A percentile compares a stretch with the other conserved stretches of the same genome.
phyloP scores from a whole-genome alignment of 2,888 invertebrate species.

The Drosophila melanosoma region DNA sequence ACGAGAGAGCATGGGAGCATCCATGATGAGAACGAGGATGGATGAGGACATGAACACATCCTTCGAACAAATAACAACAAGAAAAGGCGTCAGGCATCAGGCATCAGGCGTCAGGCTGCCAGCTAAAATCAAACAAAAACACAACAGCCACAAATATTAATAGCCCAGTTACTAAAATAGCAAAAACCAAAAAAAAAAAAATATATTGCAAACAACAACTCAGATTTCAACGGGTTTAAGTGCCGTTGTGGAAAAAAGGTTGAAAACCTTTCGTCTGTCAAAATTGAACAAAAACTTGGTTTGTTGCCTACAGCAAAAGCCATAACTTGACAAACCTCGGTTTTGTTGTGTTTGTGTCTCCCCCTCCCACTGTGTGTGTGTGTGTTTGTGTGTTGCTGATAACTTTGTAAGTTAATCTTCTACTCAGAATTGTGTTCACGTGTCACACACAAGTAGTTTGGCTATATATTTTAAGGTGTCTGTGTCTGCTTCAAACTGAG shows the following conservation, averaged over 20 bases:
- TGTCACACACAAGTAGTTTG: slow-evolving; percentile 43
- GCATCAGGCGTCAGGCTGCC: slow-evolving; percentile 38
- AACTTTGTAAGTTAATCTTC: slow-evolving; percentile 50
- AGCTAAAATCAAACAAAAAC: slow-evolving; percentile 41
- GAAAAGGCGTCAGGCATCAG: slow-evolving; percentile 56
- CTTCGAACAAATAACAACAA: slow-evolving; percentile 31
- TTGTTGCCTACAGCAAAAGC: slow-evolving; percentile 18
- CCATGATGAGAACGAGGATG: slow-evolving; percentile 23
- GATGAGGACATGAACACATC: slow-evolving; percentile 49
- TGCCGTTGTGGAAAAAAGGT: slow-evolving; percentile 43
- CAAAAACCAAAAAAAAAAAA: slow-evolving; percentile 26
- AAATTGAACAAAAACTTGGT: not conserved
- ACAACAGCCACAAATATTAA: slow-evolving; percentile 69
- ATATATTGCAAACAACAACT: slow-evolving; percentile 52
- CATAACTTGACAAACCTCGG: slow-evolving; percentile 21
- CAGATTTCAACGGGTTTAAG: slow-evolving; percentile 47
- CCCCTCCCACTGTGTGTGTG: slow-evolving; percentile 6
- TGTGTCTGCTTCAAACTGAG: not conserved
- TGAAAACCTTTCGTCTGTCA: slow-evolving; percentile 22
- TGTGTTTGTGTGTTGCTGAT: slow-evolving; percentile 16
- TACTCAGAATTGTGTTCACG: slow-evolving; percentile 60
- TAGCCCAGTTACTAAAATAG: slow-evolving; percentile 75
- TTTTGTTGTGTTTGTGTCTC: not conserved
- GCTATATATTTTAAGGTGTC: slow-evolving; percentile 25
- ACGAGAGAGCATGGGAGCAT: slow-evolving; percentile 1